These are phyloP conservation scores for Corythornis cristatus DNA, from an alignment of 2,113 vertebrate genomes.

Conservation along the genomic window DNA sequence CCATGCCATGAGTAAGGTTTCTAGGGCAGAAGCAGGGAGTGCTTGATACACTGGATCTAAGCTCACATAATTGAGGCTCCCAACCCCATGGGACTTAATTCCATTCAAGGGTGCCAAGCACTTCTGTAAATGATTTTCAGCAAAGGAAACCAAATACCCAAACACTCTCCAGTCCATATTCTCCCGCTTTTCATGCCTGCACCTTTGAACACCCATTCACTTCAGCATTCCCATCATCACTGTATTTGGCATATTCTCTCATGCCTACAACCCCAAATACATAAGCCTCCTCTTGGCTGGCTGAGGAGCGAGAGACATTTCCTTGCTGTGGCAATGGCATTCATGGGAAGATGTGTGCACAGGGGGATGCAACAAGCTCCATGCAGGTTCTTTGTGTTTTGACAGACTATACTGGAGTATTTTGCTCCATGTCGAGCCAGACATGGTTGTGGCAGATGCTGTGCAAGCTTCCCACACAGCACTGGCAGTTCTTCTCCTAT, in stretches of 20 bases:
- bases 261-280: background rate
- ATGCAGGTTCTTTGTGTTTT: conserved; percentile 18
- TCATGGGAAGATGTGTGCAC: background rate
- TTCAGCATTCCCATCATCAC: background rate
- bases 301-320: conserved; percentile 12
- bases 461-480: background rate
- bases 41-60: background rate
- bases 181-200: background rate
- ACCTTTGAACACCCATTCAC: background rate
- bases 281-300: background rate
- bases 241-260: background rate
- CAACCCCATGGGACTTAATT: background rate
- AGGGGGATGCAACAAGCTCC: conserved; percentile 7
- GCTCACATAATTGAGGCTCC: background rate
- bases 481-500: background rate
- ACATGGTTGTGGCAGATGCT: conserved; percentile 14
- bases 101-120: background rate
- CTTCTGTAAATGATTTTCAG: background rate
- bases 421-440: background rate
- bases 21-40: background rate
- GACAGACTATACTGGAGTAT: conserved; percentile 14
- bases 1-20: background rate
- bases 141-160: background rate
- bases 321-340: background rate
- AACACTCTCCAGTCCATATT: background rate